Percentiles rank a stretch among this genome's conserved stretches.
Evolutionary conservation across 1,140 invertebrate species (phyloP).

Genomic region (Cecropterus lyciades): DNA sequence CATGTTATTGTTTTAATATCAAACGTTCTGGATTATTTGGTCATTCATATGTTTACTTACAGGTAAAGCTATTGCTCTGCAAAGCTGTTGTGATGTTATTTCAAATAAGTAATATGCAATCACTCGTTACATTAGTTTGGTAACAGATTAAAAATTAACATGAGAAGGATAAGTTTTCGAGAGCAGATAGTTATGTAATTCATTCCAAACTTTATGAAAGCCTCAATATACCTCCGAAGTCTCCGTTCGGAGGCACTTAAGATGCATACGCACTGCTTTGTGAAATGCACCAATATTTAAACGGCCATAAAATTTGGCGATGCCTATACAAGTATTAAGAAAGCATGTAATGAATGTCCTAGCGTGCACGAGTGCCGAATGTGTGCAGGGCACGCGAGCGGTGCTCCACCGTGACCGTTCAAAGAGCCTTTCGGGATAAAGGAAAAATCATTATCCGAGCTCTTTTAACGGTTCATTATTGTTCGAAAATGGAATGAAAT

Average conservation of each 20-base stretch:
- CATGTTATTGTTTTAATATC: conserved; percentile 34
- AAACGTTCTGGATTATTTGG: conserved; percentile 22
- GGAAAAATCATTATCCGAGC: conserved; percentile 15
- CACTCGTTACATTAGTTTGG: conserved; percentile 20
- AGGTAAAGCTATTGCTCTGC: conserved; percentile 31
- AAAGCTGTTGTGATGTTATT: conserved; percentile 14
- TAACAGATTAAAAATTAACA: too few relatives aligned
- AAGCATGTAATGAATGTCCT: conserved; percentile 44
- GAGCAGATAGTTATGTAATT: conserved; percentile 10
- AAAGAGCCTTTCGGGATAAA: conserved; percentile 24
- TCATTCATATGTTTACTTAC: conserved; percentile 15
- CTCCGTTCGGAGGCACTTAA: too few relatives aligned
- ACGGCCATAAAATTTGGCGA: background rate
- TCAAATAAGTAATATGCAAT: conserved; percentile 1
- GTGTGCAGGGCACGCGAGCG: conserved; percentile 46
- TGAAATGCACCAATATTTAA: too few relatives aligned
- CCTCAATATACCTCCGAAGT: background rate
- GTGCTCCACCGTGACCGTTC: conserved; percentile 36
- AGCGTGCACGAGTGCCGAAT: conserved; percentile 63
- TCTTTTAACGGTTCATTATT: conserved; percentile 44
- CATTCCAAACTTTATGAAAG: background rate
- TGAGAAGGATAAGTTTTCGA: too few relatives aligned
- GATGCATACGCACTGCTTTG: too few relatives aligned
- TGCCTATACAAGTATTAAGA: conserved; percentile 37
- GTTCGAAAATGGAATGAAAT: conserved; percentile 60